Base-by-base conservation (phyloP, 2,113 vertebrate genomes). In the Sapayoa aenigma region DNA sequence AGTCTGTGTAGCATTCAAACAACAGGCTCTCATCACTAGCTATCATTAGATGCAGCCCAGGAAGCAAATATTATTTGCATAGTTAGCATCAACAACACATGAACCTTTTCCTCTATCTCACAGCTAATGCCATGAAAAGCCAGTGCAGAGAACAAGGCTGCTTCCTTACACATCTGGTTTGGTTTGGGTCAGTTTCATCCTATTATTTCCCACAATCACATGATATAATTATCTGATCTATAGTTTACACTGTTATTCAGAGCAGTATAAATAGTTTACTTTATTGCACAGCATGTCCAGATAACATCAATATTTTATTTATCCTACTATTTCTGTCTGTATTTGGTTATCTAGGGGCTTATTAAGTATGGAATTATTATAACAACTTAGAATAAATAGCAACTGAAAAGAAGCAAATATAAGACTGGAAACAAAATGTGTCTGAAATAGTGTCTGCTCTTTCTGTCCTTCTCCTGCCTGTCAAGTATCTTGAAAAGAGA, bases 271-370 rank as follows among this genome's bases (percentile, higher is more conserved):
- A 94, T 74, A 90, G 71, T 90, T 90, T 71, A 52, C 49, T 80
- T 60, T 58, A 73, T 91, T 91, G 55, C 74, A 87, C 67, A 78
- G 82, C n/a, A 30, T 78, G 75, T 94, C 93, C 94, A 77, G 92
- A 88, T 86, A 87, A 77, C 76, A 92, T 58, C 79, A 77, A 80
- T 88, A 88, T 92, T 88, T 95, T 93, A 89, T 91, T 90, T 87
- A 59, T 91, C 59, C 73, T n/a, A n/a, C 67, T 80, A 42, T 52
- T 88, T 92, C 52, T 58, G 33, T 75, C 41, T 47, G 18, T 69
- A 78, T 91, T 88, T 91, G 35, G 79, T 90, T 93, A 94, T 90
- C 63, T 63, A 77, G 71, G 46, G 88, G 66, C 62, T 87, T 91
- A 87, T 82, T 87, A 95, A 86, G 47, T 47, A 84, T 2, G 1